Conservation (phyloP, 2,888 invertebrate species). For the Drosophila neutralis region DNA sequence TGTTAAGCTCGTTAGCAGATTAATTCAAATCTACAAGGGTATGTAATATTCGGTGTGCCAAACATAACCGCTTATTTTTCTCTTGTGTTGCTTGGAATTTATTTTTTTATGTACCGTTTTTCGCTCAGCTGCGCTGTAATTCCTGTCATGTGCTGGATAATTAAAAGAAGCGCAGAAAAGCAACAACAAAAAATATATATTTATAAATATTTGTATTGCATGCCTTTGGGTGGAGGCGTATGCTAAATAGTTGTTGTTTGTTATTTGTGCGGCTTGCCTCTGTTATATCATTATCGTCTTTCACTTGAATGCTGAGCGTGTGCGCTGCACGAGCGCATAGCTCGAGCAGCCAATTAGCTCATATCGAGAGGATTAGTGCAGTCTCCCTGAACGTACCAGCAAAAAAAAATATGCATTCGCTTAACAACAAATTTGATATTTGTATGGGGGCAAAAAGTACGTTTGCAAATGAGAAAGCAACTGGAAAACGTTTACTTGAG, state of each 20-base stretch:
- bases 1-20: too few relatives aligned
- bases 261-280: background rate
- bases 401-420: background rate
- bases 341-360: slow-evolving; percentile 32
- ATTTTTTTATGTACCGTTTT: background rate
- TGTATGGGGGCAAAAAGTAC: background rate
- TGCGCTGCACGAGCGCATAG: background rate
- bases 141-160: slow-evolving; percentile 42
- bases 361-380: slow-evolving; percentile 28
- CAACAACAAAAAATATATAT: slow-evolving; percentile 18
- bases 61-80: background rate
- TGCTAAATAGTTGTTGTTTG: slow-evolving; percentile 18
- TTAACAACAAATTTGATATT: background rate
- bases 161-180: slow-evolving; percentile 50
- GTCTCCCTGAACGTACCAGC: background rate
- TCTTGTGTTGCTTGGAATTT: background rate
- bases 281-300: background rate
- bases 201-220: slow-evolving; percentile 5
- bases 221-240: slow-evolving; percentile 30
- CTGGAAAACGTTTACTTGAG: background rate
- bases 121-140: slow-evolving; percentile 2
- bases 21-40: background rate
- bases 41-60: background rate
- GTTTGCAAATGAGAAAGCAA: background rate
- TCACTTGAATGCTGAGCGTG: background rate